phyloP scores from a whole-genome alignment of 2,797 vertebrate genomes.

The Perdix hodgsoniae region DNA sequence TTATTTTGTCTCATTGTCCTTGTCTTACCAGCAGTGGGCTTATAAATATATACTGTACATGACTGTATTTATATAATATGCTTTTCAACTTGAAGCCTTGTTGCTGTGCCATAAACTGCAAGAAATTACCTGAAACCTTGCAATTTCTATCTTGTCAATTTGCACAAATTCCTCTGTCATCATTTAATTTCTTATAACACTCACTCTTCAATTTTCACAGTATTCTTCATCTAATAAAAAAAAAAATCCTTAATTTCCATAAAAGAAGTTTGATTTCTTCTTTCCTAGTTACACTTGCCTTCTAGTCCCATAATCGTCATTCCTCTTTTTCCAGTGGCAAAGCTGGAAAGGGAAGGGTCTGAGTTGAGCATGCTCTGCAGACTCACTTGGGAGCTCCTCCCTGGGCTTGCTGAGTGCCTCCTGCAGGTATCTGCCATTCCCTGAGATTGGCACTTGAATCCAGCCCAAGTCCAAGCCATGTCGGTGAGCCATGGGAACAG shows the following conservation, averaged over 20 bases:
- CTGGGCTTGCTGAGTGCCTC: background rate
- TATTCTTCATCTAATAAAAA: background rate
- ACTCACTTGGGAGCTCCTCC: background rate
- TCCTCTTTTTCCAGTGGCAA: background rate
- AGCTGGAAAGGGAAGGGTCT: background rate
- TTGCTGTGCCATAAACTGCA: background rate
- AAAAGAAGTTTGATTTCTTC: background rate
- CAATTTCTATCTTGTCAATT: background rate
- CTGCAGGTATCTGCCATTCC: background rate
- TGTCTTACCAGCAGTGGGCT: conserved; percentile 59
- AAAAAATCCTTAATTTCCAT: background rate
- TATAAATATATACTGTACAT: conserved; percentile 34
- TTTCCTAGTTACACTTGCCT: background rate
- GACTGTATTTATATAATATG: background rate
- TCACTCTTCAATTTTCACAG: background rate
- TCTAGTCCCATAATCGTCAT: background rate
- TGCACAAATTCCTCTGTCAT: background rate
- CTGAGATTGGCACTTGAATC: accelerated
- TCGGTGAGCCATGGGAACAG: background rate
- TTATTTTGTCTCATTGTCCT: conserved; percentile 73
- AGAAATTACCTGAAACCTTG: background rate
- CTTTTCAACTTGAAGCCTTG: background rate
- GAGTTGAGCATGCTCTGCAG: background rate
- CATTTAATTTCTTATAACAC: background rate
- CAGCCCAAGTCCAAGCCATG: background rate